Conservation (phyloP, 2,888 invertebrate genomes). For the Troides helena region DNA sequence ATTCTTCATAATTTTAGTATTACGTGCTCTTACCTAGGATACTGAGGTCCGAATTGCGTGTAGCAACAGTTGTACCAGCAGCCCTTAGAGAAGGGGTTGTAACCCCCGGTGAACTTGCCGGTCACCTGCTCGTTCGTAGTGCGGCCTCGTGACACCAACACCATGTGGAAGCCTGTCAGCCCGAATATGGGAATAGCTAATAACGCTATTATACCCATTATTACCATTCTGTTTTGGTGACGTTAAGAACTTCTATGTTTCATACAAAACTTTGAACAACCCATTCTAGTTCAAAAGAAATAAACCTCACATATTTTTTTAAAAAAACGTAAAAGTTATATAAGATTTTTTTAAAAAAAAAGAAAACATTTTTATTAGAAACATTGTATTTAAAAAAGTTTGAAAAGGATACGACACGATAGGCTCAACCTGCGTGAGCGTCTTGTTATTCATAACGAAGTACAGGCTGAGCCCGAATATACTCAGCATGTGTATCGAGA, state of each 20-base stretch:
- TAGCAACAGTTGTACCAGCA: conserved; percentile 97
- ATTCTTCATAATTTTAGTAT: no score
- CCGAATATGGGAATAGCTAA: conserved; percentile 98
- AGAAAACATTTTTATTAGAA: no score
- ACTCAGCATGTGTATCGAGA: conserved; percentile 98
- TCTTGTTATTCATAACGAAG: conserved; percentile 92
- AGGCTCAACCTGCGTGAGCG: conserved; percentile 88
- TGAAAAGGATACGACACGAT: conserved; percentile 92
- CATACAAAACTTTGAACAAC: conserved; percentile 7
- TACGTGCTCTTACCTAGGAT: conserved; percentile 89
- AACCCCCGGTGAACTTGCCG: conserved; percentile 98
- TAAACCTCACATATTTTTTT: no score
- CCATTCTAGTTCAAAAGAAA: conserved; percentile 19
- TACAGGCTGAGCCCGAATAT: conserved; percentile 96
- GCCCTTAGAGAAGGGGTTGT: conserved; percentile 98
- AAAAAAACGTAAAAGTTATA: no score
- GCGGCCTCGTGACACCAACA: conserved; percentile 96
- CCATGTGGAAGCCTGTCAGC: conserved; percentile 98
- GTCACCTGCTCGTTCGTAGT: conserved; percentile 99
- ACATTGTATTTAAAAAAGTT: no score
- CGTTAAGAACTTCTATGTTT: conserved; percentile 41
- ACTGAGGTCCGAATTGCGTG: conserved; percentile 97
- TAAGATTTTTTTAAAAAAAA: no score
- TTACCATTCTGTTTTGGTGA: conserved; percentile 84
- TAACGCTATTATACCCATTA: conserved; percentile 94